Percentiles rank a stretch among this genome's conserved stretches.
Evolutionary conservation across 2,113 vertebrate genomes (phyloP).

Genomic region (Ptychochromis oligacanthus): DNA sequence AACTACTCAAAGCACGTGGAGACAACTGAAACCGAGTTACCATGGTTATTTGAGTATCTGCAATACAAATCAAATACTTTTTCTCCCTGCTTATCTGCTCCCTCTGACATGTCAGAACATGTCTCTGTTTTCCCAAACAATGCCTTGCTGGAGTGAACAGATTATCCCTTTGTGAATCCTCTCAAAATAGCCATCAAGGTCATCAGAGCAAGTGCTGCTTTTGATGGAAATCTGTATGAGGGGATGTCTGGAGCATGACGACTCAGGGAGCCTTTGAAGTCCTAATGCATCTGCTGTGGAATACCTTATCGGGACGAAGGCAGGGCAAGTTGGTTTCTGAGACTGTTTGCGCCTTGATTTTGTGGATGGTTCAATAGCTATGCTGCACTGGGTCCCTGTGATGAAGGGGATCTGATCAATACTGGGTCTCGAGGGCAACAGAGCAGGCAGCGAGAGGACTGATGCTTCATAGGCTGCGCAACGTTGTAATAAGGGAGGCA

Average conservation of each 20-base stretch:
- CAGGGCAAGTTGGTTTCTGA: neutral
- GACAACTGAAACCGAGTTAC: conserved; percentile 19
- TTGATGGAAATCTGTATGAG: neutral
- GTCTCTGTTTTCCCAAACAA: conserved; percentile 38
- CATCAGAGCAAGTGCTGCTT: conserved; percentile 7
- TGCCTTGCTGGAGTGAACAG: conserved; percentile 32
- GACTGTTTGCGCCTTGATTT: conserved; percentile 29
- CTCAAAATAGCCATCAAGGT: conserved; percentile 52
- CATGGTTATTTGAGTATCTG: conserved; percentile 46
- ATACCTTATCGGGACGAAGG: conserved; percentile 8
- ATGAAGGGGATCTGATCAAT: conserved; percentile 66
- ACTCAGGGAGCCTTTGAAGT: neutral
- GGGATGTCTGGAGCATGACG: neutral
- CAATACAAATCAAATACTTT: conserved; percentile 23
- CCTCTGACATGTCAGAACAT: conserved; percentile 50
- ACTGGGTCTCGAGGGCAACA: conserved; percentile 57
- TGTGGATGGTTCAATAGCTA: conserved; percentile 43
- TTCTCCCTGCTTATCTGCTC: neutral
- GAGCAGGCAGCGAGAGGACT: conserved; percentile 28
- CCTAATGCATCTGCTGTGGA: neutral
- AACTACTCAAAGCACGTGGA: neutral
- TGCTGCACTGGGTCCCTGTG: conserved; percentile 66
- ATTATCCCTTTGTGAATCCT: conserved; percentile 23
- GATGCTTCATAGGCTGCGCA: conserved; percentile 21
- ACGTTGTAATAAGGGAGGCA: conserved; percentile 26